phyloP scores from a whole-genome alignment of 1,140 invertebrate species.

The Periplaneta americana region DNA sequence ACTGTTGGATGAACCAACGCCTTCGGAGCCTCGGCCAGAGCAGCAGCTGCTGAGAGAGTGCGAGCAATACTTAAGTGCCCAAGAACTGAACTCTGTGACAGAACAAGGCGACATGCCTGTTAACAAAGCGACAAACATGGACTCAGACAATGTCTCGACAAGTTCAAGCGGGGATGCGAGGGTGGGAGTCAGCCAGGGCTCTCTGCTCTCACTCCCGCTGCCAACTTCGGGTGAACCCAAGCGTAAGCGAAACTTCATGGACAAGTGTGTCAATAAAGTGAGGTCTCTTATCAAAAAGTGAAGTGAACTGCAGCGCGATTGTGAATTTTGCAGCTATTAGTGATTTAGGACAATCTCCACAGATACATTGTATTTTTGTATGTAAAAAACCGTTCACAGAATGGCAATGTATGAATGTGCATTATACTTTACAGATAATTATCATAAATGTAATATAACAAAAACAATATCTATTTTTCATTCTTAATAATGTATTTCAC shows the following conservation, averaged over 20 bases:
- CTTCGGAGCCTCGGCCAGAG: slow-evolving; percentile 23
- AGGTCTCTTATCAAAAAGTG: slow-evolving; percentile 59
- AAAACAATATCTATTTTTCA: not conserved
- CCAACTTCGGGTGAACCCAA: slow-evolving; percentile 25
- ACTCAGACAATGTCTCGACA: not conserved
- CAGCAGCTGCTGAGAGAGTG: slow-evolving; percentile 17
- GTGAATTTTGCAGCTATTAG: not conserved
- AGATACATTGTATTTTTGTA: not conserved
- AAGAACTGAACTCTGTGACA: slow-evolving; percentile 12
- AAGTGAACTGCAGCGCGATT: not conserved
- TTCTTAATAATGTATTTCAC: slow-evolving; percentile 9
- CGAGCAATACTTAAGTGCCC: slow-evolving; percentile 25
- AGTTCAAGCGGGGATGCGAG: not conserved
- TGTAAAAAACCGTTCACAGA: not conserved
- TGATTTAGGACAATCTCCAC: not conserved
- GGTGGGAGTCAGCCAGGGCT: slow-evolving; percentile 28
- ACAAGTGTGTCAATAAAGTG: slow-evolving; percentile 71
- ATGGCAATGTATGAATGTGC: not conserved
- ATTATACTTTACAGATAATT: not conserved
- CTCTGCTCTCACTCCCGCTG: slow-evolving; percentile 33
- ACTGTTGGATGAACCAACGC: slow-evolving; percentile 42
- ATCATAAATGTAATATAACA: slow-evolving; percentile 1
- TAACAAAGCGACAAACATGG: not conserved
- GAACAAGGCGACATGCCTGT: not conserved
- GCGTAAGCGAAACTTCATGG: slow-evolving; percentile 67